A percentile compares a stretch with the other conserved stretches of the same genome.
Conservation (phyloP, 2,113 vertebrate genomes). For the Oryctolagus cuniculus region mOryCun1.1 NC_091442.1:72856501-72857000, state of each 20-base stretch:
- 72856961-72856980: slow-evolving; percentile 27
- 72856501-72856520: no score
- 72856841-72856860: slow-evolving; percentile 14
- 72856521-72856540: no score
- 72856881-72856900: neutral
- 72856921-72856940: slow-evolving; percentile 26
- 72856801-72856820: slow-evolving; percentile 28
- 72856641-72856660: slow-evolving; percentile 40
- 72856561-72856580: neutral
- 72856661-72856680: neutral
- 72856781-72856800: slow-evolving; percentile 38
- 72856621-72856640: neutral
- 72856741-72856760: slow-evolving; percentile 38
- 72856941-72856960: slow-evolving; percentile 38
- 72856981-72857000: neutral
- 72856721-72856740: slow-evolving; percentile 38
- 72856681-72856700: slow-evolving; percentile 23
- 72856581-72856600: neutral
- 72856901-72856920: slow-evolving; percentile 24
- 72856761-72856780: neutral
- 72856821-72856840: slow-evolving; percentile 32
- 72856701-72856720: neutral
- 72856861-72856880: neutral
- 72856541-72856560: no score
- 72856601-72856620: neutral